Conservation (phyloP, 2,797 vertebrate species). For the Eidolon dupreanum region DNA sequence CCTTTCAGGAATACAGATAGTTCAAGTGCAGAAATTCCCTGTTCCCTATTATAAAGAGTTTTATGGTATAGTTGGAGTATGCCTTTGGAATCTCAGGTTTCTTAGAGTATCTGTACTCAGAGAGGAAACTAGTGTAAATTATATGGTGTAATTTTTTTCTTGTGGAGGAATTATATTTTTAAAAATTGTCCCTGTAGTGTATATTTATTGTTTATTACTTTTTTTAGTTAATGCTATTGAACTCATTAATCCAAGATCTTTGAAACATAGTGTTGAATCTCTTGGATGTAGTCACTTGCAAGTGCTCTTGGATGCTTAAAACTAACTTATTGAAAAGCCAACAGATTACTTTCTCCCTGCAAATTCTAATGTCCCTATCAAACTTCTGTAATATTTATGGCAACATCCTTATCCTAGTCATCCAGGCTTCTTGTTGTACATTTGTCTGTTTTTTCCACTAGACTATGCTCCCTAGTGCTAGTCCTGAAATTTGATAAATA, state of each 20-base stretch:
- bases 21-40: background rate
- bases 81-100: background rate
- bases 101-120: background rate
- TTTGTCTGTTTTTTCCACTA: conserved; percentile 6
- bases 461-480: background rate
- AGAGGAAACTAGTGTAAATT: conserved; percentile 3
- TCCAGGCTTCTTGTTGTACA: background rate
- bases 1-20: background rate
- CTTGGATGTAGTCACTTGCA: background rate
- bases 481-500: background rate
- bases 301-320: background rate
- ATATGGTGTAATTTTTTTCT: background rate
- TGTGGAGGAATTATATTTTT: background rate
- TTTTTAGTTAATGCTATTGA: background rate
- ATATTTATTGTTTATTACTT: conserved; percentile 8
- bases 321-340: background rate
- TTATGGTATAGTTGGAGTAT: background rate
- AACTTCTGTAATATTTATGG: background rate
- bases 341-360: background rate
- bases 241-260: conserved; percentile 14
- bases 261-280: background rate
- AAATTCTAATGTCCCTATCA: background rate
- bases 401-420: background rate
- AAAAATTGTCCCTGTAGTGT: background rate
- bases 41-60: background rate